phyloP scores from a whole-genome alignment of 2,113 vertebrate species.

The Neolamprologus devosi region DNA sequence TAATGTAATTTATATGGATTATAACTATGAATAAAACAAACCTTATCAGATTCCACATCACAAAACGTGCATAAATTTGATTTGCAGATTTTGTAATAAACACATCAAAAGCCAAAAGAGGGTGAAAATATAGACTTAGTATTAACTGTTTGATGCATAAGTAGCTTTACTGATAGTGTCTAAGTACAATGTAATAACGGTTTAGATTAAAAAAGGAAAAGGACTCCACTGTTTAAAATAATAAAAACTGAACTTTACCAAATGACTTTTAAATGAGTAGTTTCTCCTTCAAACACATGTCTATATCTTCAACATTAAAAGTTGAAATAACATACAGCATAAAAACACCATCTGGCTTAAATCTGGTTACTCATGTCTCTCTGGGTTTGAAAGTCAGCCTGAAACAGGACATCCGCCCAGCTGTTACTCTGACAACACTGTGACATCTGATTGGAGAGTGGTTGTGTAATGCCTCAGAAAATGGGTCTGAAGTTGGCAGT shows the following conservation, averaged over 20 bases:
- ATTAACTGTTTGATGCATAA: not conserved
- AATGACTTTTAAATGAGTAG: not conserved
- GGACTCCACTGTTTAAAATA: not conserved
- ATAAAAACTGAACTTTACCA: not conserved
- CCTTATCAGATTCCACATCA: not conserved
- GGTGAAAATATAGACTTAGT: not conserved
- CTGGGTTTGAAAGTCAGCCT: slow-evolving; percentile 52
- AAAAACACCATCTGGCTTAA: slow-evolving; percentile 55
- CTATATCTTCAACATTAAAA: not conserved
- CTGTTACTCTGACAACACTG: slow-evolving; percentile 36
- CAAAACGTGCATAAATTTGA: not conserved
- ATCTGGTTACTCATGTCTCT: slow-evolving; percentile 25
- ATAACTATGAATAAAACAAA: not conserved
- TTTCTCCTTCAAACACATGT: slow-evolving; percentile 1
- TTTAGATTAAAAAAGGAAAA: not conserved
- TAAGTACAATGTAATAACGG: not conserved
- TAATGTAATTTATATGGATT: not conserved
- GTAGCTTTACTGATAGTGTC: not conserved
- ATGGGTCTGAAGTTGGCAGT: not conserved
- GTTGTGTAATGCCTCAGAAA: not conserved
- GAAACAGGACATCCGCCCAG: slow-evolving; percentile 47
- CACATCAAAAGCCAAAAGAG: not conserved
- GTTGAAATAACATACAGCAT: slow-evolving; percentile 9
- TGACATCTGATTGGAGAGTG: not conserved
- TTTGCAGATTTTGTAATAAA: not conserved